Percentiles rank a stretch among this genome's conserved stretches.
These are phyloP conservation scores for Gonatopus flavifemur DNA, from an alignment of 1,140 invertebrate species.

Conservation along the genomic window DNA sequence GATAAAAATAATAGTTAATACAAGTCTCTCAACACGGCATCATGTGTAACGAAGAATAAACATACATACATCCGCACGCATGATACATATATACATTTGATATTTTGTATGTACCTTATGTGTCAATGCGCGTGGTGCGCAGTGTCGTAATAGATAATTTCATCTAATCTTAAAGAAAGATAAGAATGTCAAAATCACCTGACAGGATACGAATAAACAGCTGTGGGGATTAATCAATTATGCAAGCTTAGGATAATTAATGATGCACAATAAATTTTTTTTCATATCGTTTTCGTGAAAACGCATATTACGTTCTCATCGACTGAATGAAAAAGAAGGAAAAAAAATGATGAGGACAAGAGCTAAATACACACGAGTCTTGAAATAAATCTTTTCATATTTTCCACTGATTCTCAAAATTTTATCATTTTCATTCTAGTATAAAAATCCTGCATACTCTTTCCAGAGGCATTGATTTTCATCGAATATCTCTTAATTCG, in stretches of 20 bases:
- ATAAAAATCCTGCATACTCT: no score
- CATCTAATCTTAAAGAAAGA: conserved; percentile 22
- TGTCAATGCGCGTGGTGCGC: background rate
- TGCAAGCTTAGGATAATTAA: background rate
- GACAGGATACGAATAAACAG: conserved; percentile 26
- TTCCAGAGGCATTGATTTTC: no score
- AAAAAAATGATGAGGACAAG: background rate
- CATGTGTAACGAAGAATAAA: background rate
- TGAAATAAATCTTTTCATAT: no score
- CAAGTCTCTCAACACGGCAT: conserved; percentile 3
- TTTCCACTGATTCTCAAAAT: no score
- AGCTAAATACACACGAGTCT: no score
- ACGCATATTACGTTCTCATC: background rate
- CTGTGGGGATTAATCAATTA: conserved; percentile 7
- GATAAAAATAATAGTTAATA: conserved; percentile 10
- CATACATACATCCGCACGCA: background rate
- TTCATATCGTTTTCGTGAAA: conserved; percentile 2
- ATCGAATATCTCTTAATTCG: no score
- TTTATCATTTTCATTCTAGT: no score
- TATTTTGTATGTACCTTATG: no score
- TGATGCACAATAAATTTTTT: conserved; percentile 2
- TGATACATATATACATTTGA: background rate
- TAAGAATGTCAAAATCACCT: conserved; percentile 30
- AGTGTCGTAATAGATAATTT: conserved; percentile 22
- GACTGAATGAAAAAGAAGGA: background rate